Evolutionary conservation across 2,888 invertebrate species (phyloP), one percentile per base, ranked within the genome.

Genomic region (Bembecia ichneumoniformis): DNA sequence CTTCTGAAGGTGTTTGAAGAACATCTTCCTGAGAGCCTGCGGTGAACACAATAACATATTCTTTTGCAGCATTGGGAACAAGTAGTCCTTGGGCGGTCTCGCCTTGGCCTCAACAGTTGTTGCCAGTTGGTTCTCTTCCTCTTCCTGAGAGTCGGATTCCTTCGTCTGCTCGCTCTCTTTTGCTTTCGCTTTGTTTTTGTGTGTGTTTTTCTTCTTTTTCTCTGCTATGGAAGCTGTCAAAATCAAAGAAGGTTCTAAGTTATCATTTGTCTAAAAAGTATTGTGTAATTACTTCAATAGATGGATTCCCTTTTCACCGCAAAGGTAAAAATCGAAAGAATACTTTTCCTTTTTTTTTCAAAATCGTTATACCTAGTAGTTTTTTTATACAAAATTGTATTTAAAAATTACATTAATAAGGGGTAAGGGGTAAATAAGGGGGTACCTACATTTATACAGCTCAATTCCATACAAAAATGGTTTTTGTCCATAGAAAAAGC

Each of bases 21-120:
- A 53, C 57, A 81, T 55, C 28, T 54, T 62, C 45, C 51, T 69
- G 0, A 68, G 53, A 0, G 58, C 65, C 1, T 53, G 34, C 13
- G 66, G 35, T 1, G 54, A 57, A 3, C 57, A 53, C 0, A 47
- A 36, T 3, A 45, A 28, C 1, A 71, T 58, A 48, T 77, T 72
- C 51, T 53, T 74, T 3, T 55, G 52, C 7, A 66, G 54, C 1
- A 58, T 53, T 0, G 83, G 80, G 1, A 84, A 36, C 0, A 86
- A 53, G 53, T 71, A 84, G 35, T 54, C 71, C 49, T 70, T 79
- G 0, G 65, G 57, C 0, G 51, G 50, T 51, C 61, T 77, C 0
- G 52, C 2, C 47, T 56, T 57, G 1, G 40, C 35, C 0, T 66
- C 66, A 2, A 53, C 1, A 1, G 50, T 58, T 1, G 68, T 54